Base-by-base conservation (phyloP, 1,140 invertebrate genomes). In the Pinna nobilis region DNA sequence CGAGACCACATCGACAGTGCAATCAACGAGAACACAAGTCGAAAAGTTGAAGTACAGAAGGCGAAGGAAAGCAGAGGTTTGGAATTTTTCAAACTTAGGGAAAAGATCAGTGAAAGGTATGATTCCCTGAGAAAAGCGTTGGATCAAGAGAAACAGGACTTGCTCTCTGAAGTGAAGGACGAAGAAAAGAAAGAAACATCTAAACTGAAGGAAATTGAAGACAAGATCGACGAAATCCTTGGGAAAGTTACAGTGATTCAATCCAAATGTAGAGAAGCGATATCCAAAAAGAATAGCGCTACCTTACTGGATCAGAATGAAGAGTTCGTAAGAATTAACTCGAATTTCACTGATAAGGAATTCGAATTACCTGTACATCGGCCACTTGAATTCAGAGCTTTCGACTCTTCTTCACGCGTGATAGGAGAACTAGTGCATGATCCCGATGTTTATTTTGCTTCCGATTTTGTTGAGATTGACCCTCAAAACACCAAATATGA, bases 401-500 rank as follows among this genome's bases (percentile, higher is more conserved):
- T n/a, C n/a, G n/a, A n/a, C n/a, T n/a, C n/a, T n/a, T n/a, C n/a
- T n/a, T n/a, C n/a, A n/a, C n/a, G n/a, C n/a, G n/a, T n/a, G n/a
- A n/a, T 59, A 35, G 55, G 55, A n/a, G 5, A 20, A 35, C 23
- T 59, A 59, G 20, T 33, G 15, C 37, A 35, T 35, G 55, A 59
- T 7, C 30, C 6, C 18, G 20, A 11, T 59, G 18, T 33, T 9
- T 6, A n/a, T 59, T 35, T 25, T 3, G 33, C 55, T 2, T 59
- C 55, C 15, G 55, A 59, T 25, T 59, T 59, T 15, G 18, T 20
- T 6, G 55, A 33, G 23, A 35, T 59, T 20, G 33, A 35, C n/a
- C 55, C 37, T 59, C 55, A n/a, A n/a, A n/a, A n/a, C n/a, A n/a
- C n/a, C n/a, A 9, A 44, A 44, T 44, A 32, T 44, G 59, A 63